phyloP scores from a whole-genome alignment of 2,797 vertebrate species.

The Platyrinchus mystaceus region DNA sequence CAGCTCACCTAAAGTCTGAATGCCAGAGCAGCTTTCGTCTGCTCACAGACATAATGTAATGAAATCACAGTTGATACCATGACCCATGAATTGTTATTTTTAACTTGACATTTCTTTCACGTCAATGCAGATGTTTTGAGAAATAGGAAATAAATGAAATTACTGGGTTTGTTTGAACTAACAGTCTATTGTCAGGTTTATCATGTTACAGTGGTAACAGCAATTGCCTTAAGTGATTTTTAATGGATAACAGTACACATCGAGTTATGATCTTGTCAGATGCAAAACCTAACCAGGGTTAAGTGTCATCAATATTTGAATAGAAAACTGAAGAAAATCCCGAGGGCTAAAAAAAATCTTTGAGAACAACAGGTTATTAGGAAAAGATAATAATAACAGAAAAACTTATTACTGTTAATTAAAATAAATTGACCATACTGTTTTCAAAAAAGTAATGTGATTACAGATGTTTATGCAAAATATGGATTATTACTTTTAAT shows the following conservation, averaged over 20 bases:
- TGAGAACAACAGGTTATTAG: not conserved
- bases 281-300: not conserved
- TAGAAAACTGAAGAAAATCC: not conserved
- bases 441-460: not conserved
- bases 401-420: not conserved
- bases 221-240: conserved; percentile 57
- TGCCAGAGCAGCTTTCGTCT: not conserved
- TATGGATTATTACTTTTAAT: not conserved
- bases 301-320: not conserved
- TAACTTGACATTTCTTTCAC: conserved; percentile 65
- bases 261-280: conserved; percentile 54
- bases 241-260: conserved; percentile 38
- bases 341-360: not conserved
- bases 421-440: conserved; percentile 12
- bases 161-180: conserved; percentile 40
- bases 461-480: conserved; percentile 20
- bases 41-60: not conserved
- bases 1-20: not conserved
- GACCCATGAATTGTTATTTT: conserved; percentile 61
- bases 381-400: not conserved
- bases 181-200: conserved; percentile 46
- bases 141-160: conserved; percentile 44
- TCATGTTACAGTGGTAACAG: conserved; percentile 30
- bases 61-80: conserved; percentile 7
- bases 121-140: conserved; percentile 53